phyloP scores from a whole-genome alignment of 2,113 vertebrate genomes.

The Thinocorus orbignyianus region DNA sequence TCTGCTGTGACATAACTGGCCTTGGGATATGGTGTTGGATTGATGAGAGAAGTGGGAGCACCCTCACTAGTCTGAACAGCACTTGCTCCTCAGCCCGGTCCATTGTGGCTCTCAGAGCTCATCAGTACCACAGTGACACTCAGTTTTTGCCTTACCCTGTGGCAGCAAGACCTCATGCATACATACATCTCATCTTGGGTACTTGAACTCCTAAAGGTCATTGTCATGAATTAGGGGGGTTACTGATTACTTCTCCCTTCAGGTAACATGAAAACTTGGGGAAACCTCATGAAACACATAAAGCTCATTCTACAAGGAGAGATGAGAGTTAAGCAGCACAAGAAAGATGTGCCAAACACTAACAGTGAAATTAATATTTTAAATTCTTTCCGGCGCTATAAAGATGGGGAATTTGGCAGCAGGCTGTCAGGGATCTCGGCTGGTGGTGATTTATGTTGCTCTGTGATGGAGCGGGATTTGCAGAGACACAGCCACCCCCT shows the following conservation, averaged over 20 bases:
- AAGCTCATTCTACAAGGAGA: not conserved
- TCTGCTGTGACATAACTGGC: not conserved
- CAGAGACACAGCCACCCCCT: not conserved
- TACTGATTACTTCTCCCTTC: not conserved
- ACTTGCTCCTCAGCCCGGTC: not conserved
- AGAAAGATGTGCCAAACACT: not conserved
- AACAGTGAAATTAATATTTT: not conserved
- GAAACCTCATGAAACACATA: not conserved
- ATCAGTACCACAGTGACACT: accelerated
- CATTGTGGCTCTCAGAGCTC: not conserved
- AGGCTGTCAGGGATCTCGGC: not conserved
- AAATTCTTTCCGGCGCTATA: not conserved
- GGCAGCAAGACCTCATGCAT: not conserved
- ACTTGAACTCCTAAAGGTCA: not conserved
- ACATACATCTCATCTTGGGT: not conserved
- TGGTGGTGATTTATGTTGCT: not conserved
- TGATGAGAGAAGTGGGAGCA: not conserved
- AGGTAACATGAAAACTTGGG: not conserved
- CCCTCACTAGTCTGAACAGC: not conserved
- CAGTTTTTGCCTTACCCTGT: not conserved
- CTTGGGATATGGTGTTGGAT: accelerated
- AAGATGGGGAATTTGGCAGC: not conserved
- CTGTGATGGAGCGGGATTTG: not conserved
- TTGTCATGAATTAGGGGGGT: not conserved
- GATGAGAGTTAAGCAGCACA: not conserved